Percentiles rank a stretch among this genome's conserved stretches.
phyloP scores from a whole-genome alignment of 53 echinoderm and acorn worm species.

The Luidia sarsii region DNA sequence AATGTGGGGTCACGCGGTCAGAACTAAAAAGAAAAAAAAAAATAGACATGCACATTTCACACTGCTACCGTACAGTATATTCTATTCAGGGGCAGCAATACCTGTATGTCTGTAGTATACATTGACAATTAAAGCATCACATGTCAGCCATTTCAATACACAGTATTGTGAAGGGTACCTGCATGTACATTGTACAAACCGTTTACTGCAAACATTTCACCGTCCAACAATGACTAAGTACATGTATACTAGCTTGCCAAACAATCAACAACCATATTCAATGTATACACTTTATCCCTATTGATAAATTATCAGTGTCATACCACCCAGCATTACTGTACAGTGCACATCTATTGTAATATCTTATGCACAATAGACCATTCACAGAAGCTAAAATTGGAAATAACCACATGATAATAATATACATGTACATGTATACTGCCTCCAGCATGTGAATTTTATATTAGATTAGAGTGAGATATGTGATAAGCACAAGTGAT shows the following conservation, averaged over 20 bases:
- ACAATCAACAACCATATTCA: too few species aligned
- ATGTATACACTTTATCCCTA: too few species aligned
- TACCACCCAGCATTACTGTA: not conserved
- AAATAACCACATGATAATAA: not conserved
- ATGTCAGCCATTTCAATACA: not conserved
- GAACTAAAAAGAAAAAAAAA: too few species aligned
- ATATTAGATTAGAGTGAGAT: constrained; percentile 14
- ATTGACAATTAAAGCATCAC: not conserved
- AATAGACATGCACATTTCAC: too few species aligned
- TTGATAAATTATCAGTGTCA: not conserved
- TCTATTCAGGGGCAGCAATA: not conserved
- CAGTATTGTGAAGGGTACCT: not conserved
- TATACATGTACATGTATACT: too few species aligned
- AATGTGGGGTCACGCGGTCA: too few species aligned
- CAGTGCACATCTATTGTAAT: not conserved
- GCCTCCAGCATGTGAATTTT: constrained; percentile 20
- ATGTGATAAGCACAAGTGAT: not conserved
- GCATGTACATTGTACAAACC: too few species aligned
- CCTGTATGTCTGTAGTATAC: not conserved
- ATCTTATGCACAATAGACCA: too few species aligned
- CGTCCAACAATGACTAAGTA: too few species aligned
- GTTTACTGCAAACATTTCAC: not conserved
- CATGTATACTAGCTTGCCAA: too few species aligned
- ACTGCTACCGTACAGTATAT: not conserved
- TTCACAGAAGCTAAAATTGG: too few species aligned